Base-by-base conservation (phyloP, 2,888 invertebrate species). In the Metalampra italica region DNA sequence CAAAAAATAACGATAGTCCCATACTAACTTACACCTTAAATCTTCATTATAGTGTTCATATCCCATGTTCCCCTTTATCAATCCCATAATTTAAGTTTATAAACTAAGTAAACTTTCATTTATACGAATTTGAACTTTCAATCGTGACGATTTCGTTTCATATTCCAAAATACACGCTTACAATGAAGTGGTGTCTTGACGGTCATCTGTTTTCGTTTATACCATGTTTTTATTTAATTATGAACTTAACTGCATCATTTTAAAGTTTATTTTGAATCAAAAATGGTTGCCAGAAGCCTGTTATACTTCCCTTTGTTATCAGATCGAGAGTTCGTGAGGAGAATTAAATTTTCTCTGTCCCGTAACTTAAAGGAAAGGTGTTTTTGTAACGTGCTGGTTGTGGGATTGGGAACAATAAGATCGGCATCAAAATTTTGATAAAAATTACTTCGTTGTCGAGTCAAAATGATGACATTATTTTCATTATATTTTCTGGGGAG, bases 291-390 rank as follows among this genome's bases (percentile, higher is more conserved):
- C 60, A 60, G 66, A 54, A 71, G 43, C 34, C 29, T 46, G 15
- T 71, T 71, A 68, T 73, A 71, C 69, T 60, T 55, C 49, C 59
- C 65, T 66, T 71, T 74, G 68, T 67, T 66, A 74, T 76, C 75
- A 55, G 49, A 43, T 44, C 39, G 15, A 54, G 57, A 41, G 55
- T 56, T 64, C 71, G 73, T 72, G 75, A 71, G 62, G 45, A 50
- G 72, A 72, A 72, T 75, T 46, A 51, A 50, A 57, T 57, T 59
- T 62, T 59, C 53, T 58, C 71, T 65, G 64, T 63, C 55, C 55
- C 50, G 53, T 61, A 62, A 54, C 62, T 68, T 64, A 58, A 56
- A 55, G 56, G 32, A 66, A 66, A 71, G 67, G 67, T 62, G 66
- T 68, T 68, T 57, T 66, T 71, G 57, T 60, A 56, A 57, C 51